These are phyloP conservation scores for Mionectes olivaceus DNA, from an alignment of 2,797 vertebrate species.

Conservation along the genomic window DNA sequence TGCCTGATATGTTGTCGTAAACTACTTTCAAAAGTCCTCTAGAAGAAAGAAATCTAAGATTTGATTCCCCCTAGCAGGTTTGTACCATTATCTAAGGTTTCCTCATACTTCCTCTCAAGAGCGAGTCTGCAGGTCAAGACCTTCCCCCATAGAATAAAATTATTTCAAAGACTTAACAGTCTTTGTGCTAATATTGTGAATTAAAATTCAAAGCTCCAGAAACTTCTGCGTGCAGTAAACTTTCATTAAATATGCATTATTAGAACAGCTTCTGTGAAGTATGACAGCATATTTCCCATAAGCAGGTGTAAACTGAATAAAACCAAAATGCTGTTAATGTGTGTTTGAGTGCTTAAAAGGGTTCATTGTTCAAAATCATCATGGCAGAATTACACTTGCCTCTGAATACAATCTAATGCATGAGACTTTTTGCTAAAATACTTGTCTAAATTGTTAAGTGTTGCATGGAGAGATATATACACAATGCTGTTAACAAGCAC, in stretches of 20 bases:
- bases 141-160: not conserved
- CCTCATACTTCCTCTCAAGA: not conserved
- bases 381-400: not conserved
- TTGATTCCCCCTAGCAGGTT: not conserved
- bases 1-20: not conserved
- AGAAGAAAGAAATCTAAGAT: not conserved
- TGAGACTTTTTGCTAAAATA: not conserved
- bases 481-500: not conserved
- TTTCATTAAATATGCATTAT: not conserved
- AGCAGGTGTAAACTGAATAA: not conserved
- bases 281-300: not conserved
- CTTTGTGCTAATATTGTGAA: not conserved
- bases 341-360: not conserved
- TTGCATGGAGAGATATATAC: not conserved
- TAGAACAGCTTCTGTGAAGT: not conserved
- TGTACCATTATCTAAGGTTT: not conserved
- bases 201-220: conserved; percentile 1
- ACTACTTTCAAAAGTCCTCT: not conserved
- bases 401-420: not conserved
- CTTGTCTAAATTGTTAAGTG: not conserved
- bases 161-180: not conserved
- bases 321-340: not conserved
- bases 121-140: not conserved
- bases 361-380: not conserved
- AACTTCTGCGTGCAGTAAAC: not conserved